Evolutionary conservation across 2,797 vertebrate genomes (phyloP), one percentile per base, ranked within the genome.

Genomic region (Phaenicophaeus curvirostris): DNA sequence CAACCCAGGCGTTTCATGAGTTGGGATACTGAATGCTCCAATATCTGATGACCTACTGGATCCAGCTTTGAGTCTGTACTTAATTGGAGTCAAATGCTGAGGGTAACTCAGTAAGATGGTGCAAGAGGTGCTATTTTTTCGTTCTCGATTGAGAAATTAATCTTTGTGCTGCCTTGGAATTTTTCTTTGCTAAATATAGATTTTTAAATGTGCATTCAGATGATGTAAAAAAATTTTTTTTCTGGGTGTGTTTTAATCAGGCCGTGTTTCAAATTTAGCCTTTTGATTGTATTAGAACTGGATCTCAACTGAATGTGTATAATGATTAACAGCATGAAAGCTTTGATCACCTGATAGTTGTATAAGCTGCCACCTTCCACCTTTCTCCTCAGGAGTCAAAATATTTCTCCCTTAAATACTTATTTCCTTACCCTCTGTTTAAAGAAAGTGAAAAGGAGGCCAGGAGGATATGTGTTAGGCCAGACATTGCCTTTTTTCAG

Each of bases 401-500:
- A 5, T 9, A 69, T 44, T 73, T 92, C 10, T 31, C 15, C 30
- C 12, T 42, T 46, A 31, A 74, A n/a, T 44, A 30, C 4, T n/a
- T 51, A 66, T 25, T 82, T 68, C n/a, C 13, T 51, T 51, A 39
- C 11, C 30, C 8, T 65, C 1, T 39, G 4, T 57, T 83, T 63
- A 48, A 19, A 30, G 31, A 2, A 23, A 11, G 42, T 13, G 20
- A 28, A 13, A 13, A 30, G 25, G 16, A 33, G 15, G 2, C 1
- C 6, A 2, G 24, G 66, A 41, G 3, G 1, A 21, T 17, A 6
- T 2, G 1, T 7, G 72, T 41, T 39, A n/a, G 15, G 6, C 23
- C 27, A n/a, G 18, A 48, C 6, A 4, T 10, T 41, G 8, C 3
- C 2, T 65, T 87, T 87, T 71, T 42, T 19, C 27, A 39, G 15